Percentiles rank a stretch among this genome's conserved stretches.
phyloP scores from a whole-genome alignment of 2,888 invertebrate species.

The Agelastica alni region DNA sequence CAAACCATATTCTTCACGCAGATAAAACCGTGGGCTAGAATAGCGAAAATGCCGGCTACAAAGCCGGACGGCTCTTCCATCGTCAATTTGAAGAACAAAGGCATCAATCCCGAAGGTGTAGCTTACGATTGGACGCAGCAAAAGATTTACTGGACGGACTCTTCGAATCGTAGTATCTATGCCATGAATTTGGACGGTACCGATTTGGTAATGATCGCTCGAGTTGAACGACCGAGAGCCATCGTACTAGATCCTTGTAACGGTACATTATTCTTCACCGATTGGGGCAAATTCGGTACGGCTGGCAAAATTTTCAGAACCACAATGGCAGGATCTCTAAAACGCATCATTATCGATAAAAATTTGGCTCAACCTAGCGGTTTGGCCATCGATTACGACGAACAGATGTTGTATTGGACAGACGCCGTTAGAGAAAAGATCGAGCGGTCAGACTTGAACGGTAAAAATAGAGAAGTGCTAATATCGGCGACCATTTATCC shows the following conservation, averaged over 20 bases:
- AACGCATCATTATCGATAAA: constrained; percentile 84
- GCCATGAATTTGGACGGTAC: constrained; percentile 91
- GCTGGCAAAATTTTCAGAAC: constrained; percentile 93
- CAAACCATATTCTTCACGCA: constrained; percentile 90
- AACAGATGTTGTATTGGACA: constrained; percentile 93
- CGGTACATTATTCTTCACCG: constrained; percentile 92
- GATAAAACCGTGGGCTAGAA: constrained; percentile 88
- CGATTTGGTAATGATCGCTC: constrained; percentile 87
- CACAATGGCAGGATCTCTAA: constrained; percentile 94
- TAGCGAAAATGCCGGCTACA: constrained; percentile 78
- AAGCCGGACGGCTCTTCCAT: constrained; percentile 68
- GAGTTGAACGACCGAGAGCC: constrained; percentile 91
- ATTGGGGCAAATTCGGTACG: constrained; percentile 93
- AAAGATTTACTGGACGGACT: constrained; percentile 98
- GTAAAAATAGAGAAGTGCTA: constrained; percentile 76
- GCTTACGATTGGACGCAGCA: constrained; percentile 98
- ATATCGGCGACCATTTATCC: constrained; percentile 93
- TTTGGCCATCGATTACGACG: constrained; percentile 93
- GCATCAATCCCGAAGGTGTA: constrained; percentile 88
- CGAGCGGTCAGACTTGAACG: constrained; percentile 88
- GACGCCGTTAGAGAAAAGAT: constrained; percentile 96
- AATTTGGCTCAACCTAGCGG: constrained; percentile 95
- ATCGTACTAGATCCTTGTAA: constrained; percentile 97
- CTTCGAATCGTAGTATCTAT: constrained; percentile 90
- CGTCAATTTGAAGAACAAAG: constrained; percentile 72